phyloP scores from a whole-genome alignment of 2,888 invertebrate species.

The Dyspetes luteomarginatus region DNA sequence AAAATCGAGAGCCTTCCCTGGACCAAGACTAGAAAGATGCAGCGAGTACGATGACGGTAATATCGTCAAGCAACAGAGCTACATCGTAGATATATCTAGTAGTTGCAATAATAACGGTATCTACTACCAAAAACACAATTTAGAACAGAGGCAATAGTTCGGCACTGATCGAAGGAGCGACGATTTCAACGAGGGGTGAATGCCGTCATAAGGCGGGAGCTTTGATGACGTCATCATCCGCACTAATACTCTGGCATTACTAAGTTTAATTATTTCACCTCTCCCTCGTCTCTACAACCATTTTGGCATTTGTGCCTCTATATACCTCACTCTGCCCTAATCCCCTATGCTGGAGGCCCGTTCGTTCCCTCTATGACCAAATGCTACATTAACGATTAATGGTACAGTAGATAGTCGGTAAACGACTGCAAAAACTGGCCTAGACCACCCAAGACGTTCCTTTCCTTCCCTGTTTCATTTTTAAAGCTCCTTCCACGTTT shows the following conservation, averaged over 20 bases:
- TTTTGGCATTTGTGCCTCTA: conserved; percentile 56
- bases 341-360: no score
- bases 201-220: conserved; percentile 58
- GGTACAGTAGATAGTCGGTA: no score
- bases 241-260: conserved; percentile 77
- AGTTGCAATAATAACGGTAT: conserved; percentile 15
- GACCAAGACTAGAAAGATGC: conserved; percentile 32
- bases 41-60: conserved; percentile 72
- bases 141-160: conserved; percentile 51
- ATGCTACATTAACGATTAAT: no score
- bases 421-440: no score
- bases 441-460: no score
- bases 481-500: no score
- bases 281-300: conserved; percentile 61
- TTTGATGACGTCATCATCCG: conserved; percentile 78
- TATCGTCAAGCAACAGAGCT: conserved; percentile 67
- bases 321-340: no score
- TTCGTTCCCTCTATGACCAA: no score
- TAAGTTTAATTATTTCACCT: conserved; percentile 77
- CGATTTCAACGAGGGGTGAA: conserved; percentile 68
- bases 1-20: conserved; percentile 2
- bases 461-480: no score
- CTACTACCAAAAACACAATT: conserved; percentile 1
- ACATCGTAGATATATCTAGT: not conserved
- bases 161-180: conserved; percentile 49